These are phyloP conservation scores for Chlamydotis undulata DNA, from an alignment of 2,113 vertebrate genomes.

Conservation along the genomic window DNA sequence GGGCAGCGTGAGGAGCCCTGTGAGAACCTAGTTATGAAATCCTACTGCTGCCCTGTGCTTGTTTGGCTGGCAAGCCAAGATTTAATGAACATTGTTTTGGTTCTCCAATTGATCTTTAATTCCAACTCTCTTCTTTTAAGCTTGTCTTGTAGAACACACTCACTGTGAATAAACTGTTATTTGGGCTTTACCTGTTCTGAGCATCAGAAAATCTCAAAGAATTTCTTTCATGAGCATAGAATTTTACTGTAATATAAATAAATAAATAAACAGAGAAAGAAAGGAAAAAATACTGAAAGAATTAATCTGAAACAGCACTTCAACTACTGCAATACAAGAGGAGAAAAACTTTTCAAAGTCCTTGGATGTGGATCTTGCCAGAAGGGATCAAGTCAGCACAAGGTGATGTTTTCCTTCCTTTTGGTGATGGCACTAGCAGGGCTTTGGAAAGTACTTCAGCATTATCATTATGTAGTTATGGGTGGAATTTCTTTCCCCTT, in stretches of 20 bases:
- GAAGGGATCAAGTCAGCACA: not conserved
- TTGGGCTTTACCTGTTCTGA: not conserved
- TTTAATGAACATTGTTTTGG: not conserved
- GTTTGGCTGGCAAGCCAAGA: not conserved
- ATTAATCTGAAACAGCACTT: not conserved
- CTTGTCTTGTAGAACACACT: not conserved
- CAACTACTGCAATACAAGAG: not conserved
- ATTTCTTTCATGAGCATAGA: not conserved
- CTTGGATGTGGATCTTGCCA: not conserved
- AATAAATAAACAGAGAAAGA: not conserved
- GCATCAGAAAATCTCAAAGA: not conserved
- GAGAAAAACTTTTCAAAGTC: not conserved
- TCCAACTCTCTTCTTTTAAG: not conserved
- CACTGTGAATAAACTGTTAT: not conserved
- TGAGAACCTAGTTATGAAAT: not conserved
- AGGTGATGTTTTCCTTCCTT: not conserved
- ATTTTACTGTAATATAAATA: not conserved
- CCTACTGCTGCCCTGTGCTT: not conserved
- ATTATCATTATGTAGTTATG: not conserved
- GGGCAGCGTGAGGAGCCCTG: not conserved
- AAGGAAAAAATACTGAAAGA: not conserved
- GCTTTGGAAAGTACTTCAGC: not conserved
- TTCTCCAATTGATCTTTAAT: not conserved
- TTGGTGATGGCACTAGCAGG: not conserved
- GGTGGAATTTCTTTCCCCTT: not conserved